Base-by-base conservation (phyloP, 2,113 vertebrate species). In the Ramphastos sulfuratus region DNA sequence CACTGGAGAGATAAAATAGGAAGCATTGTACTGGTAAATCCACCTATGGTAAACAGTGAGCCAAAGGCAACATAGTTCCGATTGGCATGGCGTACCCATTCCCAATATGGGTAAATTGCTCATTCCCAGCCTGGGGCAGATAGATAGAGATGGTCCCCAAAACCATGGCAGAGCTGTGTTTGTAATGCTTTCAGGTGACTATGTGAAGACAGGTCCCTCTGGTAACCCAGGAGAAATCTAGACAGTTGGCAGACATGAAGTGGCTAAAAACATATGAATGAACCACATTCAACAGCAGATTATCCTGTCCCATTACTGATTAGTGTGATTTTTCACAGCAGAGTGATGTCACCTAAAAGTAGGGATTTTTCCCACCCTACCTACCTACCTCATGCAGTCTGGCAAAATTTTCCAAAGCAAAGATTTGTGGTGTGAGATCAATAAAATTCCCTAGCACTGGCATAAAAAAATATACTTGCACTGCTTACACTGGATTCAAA, bases 81-180 rank as follows among this genome's bases (percentile, higher is more conserved):
- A 27, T 69, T 69, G 23, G 4, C 30, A 63, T 2, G 64, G 24
- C 8, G 27, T 24, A 33, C 27, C 60, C n/a, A 12, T 48, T 60
- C 37, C 48, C 24, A 74, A 2, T 12, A 42, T 13, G 27, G 23
- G 12, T 60, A 50, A 33, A 21, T 42, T 5, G 3, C 10, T 66
- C 1, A 0, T 15, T 65, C 50, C 28, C 30, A 76, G 3, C 6
- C n/a, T 61, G 18, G 20, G 7, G 5, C 9, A 56, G 30, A 3
- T 28, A 16, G 12, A 12, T 64, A 42, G 17, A 58, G 12, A 19
- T 16, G 18, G 7, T 27, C 10, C n/a, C 30, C 67, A 54, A 73
- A 92, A 28, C 16, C 35, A 25, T 3, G 6, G n/a, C n/a, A 73
- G 0, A 0, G 10, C 79, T 12, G 3, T 19, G 9, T 28, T 70